Evolutionary conservation across 2,797 vertebrate genomes (phyloP).

Genomic region (Avahi laniger): DNA sequence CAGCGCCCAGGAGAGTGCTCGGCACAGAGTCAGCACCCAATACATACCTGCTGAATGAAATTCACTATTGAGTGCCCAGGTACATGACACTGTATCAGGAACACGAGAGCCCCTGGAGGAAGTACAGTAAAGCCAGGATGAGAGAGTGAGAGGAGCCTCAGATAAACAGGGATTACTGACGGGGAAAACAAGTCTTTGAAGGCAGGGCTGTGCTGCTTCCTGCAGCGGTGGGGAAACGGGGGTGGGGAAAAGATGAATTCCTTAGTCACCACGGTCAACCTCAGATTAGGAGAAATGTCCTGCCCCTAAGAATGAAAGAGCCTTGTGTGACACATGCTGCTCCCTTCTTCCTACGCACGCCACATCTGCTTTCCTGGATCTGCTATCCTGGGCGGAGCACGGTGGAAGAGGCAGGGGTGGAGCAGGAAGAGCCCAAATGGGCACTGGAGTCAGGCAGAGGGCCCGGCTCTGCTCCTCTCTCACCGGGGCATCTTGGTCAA

Average conservation of each 20-base stretch:
- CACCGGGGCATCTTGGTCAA: background rate
- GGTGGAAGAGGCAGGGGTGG: background rate
- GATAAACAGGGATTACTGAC: background rate
- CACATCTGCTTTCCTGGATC: background rate
- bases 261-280: constrained; percentile 47
- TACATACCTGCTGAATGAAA: background rate
- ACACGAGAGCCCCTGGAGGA: accelerated
- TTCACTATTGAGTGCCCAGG: background rate
- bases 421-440: background rate
- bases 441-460: background rate
- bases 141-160: background rate
- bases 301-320: background rate
- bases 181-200: background rate
- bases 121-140: background rate
- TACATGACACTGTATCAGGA: background rate
- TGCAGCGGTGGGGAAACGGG: background rate
- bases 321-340: background rate
- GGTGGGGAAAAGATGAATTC: background rate
- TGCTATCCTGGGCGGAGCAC: background rate
- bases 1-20: background rate
- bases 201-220: background rate
- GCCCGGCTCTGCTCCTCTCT: background rate
- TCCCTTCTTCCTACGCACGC: background rate
- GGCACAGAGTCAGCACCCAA: background rate
- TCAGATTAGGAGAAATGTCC: background rate